These are phyloP conservation scores for Penaeus chinensis DNA, from an alignment of 1,140 invertebrate species.

Conservation along the genomic window DNA sequence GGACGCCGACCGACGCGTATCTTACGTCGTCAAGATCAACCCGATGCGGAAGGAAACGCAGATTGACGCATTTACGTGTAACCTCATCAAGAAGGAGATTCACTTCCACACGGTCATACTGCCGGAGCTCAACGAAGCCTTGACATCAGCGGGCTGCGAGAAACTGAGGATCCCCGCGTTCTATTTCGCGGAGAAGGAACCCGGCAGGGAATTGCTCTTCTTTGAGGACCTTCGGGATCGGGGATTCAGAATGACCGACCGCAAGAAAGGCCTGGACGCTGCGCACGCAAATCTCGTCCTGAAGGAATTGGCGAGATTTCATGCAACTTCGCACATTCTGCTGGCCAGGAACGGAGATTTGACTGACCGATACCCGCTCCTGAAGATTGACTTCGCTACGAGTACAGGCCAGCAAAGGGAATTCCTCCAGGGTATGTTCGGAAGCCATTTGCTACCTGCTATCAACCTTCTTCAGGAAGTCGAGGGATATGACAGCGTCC, in stretches of 20 bases:
- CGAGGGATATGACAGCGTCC: too few relatives aligned
- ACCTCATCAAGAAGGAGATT: conserved; percentile 1
- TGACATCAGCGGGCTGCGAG: background rate
- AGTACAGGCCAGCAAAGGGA: too few relatives aligned
- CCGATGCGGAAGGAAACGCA: background rate
- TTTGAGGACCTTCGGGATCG: conserved; percentile 24
- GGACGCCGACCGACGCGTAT: background rate
- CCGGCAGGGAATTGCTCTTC: conserved; percentile 5
- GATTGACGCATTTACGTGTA: background rate
- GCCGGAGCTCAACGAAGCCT: background rate
- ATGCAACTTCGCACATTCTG: background rate
- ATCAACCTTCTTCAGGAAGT: too few relatives aligned
- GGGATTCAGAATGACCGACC: conserved; percentile 29
- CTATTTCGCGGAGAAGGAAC: background rate
- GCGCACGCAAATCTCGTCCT: conserved; percentile 6
- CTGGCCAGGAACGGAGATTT: too few relatives aligned
- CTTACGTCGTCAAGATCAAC: conserved; percentile 29
- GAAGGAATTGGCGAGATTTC: conserved; percentile 19
- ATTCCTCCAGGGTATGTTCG: too few relatives aligned
- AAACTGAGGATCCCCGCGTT: background rate
- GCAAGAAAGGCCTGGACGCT: conserved; percentile 10
- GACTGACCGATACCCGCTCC: too few relatives aligned
- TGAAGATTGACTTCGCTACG: too few relatives aligned
- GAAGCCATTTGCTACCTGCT: too few relatives aligned
- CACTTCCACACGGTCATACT: background rate